A percentile compares a stretch with the other conserved stretches of the same genome.
Evolutionary conservation across 2,797 vertebrate species (phyloP).

Genomic region (Antrozous pallidus): DNA sequence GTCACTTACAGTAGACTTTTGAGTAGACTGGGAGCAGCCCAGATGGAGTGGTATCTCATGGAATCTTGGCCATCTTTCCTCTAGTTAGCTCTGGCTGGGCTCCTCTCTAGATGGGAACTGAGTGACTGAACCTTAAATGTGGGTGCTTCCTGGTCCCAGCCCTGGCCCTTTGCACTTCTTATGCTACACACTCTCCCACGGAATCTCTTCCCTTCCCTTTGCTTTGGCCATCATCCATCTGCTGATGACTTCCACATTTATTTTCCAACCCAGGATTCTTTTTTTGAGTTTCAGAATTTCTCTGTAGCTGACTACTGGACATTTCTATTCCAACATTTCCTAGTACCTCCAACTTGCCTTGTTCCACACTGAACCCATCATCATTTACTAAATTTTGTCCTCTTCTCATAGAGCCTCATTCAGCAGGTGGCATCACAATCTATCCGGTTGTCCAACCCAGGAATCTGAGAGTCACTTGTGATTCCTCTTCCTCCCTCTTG

Average conservation of each 20-base stretch:
- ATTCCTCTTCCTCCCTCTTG: background rate
- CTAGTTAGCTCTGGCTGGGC: background rate
- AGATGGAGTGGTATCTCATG: background rate
- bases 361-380: background rate
- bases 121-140: background rate
- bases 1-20: background rate
- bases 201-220: background rate
- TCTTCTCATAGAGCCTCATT: background rate
- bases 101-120: background rate
- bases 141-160: background rate
- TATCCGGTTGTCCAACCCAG: background rate
- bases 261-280: background rate
- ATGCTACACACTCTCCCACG: background rate
- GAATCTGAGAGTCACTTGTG: background rate
- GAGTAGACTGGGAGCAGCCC: background rate
- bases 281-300: background rate
- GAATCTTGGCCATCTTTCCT: background rate
- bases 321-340: background rate
- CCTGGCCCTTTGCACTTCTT: background rate
- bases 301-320: background rate
- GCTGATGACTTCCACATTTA: background rate
- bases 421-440: background rate
- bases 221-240: background rate
- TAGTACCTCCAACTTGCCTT: background rate
- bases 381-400: background rate